Evolutionary conservation across 1,140 invertebrate genomes (phyloP).

Genomic region (Centruroides vittatus): DNA sequence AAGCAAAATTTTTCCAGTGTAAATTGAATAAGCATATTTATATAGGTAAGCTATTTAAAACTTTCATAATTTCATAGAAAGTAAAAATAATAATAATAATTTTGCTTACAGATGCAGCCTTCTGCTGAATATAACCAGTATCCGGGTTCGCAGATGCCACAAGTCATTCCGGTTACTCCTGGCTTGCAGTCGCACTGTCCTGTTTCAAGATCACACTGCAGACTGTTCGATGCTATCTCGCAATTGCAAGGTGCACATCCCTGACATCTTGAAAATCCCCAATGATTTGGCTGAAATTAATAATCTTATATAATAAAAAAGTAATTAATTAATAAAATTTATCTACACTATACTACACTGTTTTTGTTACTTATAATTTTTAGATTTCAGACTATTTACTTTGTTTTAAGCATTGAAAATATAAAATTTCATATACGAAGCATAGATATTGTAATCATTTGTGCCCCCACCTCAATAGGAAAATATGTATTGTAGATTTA

Average conservation of each 20-base stretch:
- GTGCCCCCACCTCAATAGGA: no score
- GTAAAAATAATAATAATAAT: not conserved
- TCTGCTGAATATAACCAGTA: constrained; percentile 80
- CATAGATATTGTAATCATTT: no score
- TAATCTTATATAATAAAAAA: constrained; percentile 21
- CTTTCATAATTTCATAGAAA: no score
- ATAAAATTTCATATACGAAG: no score
- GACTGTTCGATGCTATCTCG: constrained; percentile 52
- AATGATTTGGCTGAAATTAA: constrained; percentile 28
- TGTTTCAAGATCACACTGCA: constrained; percentile 63
- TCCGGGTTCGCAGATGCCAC: constrained; percentile 75
- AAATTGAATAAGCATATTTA: no score
- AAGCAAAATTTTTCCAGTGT: no score
- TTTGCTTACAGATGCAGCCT: constrained; percentile 69
- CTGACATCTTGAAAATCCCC: constrained; percentile 47
- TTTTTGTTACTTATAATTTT: no score
- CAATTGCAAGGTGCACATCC: constrained; percentile 79
- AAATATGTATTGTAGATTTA: no score
- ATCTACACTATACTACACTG: no score
- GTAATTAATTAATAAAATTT: not conserved
- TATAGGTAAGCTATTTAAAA: no score
- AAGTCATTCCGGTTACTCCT: constrained; percentile 71
- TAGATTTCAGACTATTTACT: no score
- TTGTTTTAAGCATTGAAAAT: no score
- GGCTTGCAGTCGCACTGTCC: constrained; percentile 78